These are phyloP conservation scores for Anthopleura sola DNA, from an alignment of 64 coral and sea anemone genomes.

Conservation along the genomic window DNA sequence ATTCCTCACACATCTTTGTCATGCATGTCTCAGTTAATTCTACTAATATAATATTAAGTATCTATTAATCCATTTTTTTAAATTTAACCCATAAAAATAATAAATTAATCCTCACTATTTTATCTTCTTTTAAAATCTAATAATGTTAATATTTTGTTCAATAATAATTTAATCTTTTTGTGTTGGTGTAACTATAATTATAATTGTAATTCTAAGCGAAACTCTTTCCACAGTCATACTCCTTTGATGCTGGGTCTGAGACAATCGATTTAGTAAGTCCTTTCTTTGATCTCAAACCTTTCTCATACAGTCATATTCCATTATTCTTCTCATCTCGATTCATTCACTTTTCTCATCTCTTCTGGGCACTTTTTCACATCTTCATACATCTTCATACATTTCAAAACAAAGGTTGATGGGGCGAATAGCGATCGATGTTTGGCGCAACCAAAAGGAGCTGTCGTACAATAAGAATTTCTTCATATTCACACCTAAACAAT, in stretches of 20 bases:
- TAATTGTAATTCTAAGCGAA: neutral
- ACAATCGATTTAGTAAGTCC: constrained; percentile 4
- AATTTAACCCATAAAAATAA: too few relatives aligned
- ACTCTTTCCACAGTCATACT: neutral
- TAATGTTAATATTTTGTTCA: neutral
- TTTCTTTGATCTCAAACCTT: neutral
- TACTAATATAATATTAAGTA: too few relatives aligned
- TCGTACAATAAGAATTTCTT: too few relatives aligned
- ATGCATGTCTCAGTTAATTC: neutral
- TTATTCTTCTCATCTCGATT: neutral
- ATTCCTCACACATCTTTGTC: neutral
- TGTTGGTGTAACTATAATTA: neutral
- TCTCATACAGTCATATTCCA: too few relatives aligned
- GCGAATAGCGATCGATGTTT: too few relatives aligned
- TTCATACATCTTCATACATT: too few relatives aligned
- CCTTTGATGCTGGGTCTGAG: neutral
- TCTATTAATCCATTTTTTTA: too few relatives aligned
- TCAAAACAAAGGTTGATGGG: too few relatives aligned
- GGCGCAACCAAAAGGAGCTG: too few relatives aligned
- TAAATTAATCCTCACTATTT: neutral
- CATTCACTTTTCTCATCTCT: too few relatives aligned
- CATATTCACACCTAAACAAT: too few relatives aligned
- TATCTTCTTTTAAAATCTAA: neutral
- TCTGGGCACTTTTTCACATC: too few relatives aligned
- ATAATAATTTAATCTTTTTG: neutral